Evolutionary conservation across 2,797 vertebrate species (phyloP).

Genomic region (Acestrorhynchus altus): DNA sequence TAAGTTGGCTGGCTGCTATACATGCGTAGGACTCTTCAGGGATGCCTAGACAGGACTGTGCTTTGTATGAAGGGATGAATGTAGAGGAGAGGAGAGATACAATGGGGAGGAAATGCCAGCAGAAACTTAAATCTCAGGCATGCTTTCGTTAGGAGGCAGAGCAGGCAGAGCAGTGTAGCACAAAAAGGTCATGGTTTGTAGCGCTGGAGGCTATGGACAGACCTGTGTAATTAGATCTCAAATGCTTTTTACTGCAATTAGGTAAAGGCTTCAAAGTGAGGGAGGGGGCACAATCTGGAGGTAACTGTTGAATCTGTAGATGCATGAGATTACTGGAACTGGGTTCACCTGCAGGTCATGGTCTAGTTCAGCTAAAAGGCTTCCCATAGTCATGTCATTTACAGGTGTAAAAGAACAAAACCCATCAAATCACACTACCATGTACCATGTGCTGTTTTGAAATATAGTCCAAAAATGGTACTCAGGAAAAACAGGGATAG

Average conservation of each 20-base stretch:
- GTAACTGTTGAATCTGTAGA: neutral
- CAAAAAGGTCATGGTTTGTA: conserved; percentile 20
- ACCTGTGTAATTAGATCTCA: conserved; percentile 37
- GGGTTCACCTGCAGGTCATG: neutral
- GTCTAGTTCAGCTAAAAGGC: neutral
- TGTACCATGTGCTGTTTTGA: too few relatives aligned
- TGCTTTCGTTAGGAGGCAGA: conserved; percentile 37
- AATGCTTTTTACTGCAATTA: conserved; percentile 42
- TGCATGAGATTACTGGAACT: neutral
- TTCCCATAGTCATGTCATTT: neutral
- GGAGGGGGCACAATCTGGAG: neutral
- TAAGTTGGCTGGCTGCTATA: neutral
- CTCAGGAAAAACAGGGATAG: too few relatives aligned
- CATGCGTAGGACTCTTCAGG: conserved; percentile 7
- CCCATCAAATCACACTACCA: too few relatives aligned
- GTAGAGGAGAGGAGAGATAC: conserved; percentile 30
- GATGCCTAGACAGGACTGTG: conserved; percentile 9
- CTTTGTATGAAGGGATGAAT: conserved; percentile 21
- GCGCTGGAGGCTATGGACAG: conserved; percentile 8
- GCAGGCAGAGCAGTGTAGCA: conserved; percentile 3
- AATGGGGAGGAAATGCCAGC: conserved; percentile 47
- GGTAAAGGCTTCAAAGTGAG: conserved; percentile 23
- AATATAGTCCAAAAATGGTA: too few relatives aligned
- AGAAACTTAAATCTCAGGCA: conserved; percentile 49
- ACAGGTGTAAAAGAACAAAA: neutral